A percentile compares a stretch with the other conserved stretches of the same genome.
phyloP scores from a whole-genome alignment of 2,888 invertebrate species.

The Mactromeris polynyma region DNA sequence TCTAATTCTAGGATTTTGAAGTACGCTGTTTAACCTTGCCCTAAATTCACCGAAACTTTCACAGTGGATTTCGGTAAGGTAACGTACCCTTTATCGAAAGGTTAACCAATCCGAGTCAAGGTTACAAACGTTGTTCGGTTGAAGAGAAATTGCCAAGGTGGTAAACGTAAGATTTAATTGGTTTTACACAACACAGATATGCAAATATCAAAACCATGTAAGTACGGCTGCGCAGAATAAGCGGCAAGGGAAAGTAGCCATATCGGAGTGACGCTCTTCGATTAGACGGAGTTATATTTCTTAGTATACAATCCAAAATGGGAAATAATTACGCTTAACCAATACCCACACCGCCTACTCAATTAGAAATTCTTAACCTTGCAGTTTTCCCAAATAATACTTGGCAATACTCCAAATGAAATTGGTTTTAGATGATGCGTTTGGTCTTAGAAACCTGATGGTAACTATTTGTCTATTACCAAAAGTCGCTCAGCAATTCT shows the following conservation, averaged over 20 bases:
- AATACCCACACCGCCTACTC: neutral
- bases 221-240: no score
- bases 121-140: no score
- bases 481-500: neutral
- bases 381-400: neutral
- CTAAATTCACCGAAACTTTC: no score
- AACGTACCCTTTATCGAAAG: no score
- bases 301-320: neutral
- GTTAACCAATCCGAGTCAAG: no score
- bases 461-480: neutral
- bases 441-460: neutral
- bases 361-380: neutral
- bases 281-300: neutral
- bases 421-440: neutral
- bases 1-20: no score
- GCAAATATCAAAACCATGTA: no score
- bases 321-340: neutral
- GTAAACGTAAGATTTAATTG: no score
- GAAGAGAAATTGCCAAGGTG: no score
- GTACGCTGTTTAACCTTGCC: no score
- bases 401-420: neutral
- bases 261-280: neutral
- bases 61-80: no score
- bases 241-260: neutral
- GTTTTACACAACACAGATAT: no score